Evolutionary conservation across 2,113 vertebrate species (phyloP).

Genomic region (Romanogobio albipinnatus): DNA sequence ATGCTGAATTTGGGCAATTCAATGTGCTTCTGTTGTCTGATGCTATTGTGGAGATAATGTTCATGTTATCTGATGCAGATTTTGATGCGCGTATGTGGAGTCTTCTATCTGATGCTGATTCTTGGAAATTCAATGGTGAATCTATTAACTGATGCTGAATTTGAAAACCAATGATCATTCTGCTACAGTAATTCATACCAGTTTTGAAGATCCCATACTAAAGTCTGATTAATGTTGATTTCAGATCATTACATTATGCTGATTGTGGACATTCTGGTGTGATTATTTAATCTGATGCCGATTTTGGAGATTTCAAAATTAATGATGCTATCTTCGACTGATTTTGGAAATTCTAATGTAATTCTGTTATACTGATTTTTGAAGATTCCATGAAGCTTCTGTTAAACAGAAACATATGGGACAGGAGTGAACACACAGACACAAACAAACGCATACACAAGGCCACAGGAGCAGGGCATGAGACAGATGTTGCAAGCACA

Average conservation of each 20-base stretch:
- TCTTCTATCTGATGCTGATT: too few relatives aligned
- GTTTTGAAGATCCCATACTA: too few relatives aligned
- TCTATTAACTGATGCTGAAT: too few relatives aligned
- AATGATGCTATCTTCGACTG: not conserved
- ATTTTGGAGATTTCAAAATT: too few relatives aligned
- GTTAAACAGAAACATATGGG: not conserved
- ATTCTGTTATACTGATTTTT: not conserved
- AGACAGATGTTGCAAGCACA: slow-evolving; percentile 18
- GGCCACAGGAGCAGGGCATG: slow-evolving; percentile 6
- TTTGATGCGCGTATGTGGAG: too few relatives aligned
- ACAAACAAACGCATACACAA: not conserved
- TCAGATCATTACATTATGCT: not conserved
- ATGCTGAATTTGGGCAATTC: not conserved
- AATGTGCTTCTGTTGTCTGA: not conserved
- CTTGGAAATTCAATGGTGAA: too few relatives aligned
- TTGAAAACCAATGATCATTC: too few relatives aligned
- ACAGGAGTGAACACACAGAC: not conserved
- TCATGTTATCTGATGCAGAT: not conserved
- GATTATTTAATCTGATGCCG: too few relatives aligned
- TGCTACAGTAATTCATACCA: too few relatives aligned
- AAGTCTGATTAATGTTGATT: too few relatives aligned
- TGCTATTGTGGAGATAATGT: not conserved
- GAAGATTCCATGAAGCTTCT: not conserved
- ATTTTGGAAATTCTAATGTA: not conserved
- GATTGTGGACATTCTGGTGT: not conserved